These are phyloP conservation scores for Conus canariensis DNA, from an alignment of 2,888 invertebrate species.

Conservation along the genomic window DNA sequence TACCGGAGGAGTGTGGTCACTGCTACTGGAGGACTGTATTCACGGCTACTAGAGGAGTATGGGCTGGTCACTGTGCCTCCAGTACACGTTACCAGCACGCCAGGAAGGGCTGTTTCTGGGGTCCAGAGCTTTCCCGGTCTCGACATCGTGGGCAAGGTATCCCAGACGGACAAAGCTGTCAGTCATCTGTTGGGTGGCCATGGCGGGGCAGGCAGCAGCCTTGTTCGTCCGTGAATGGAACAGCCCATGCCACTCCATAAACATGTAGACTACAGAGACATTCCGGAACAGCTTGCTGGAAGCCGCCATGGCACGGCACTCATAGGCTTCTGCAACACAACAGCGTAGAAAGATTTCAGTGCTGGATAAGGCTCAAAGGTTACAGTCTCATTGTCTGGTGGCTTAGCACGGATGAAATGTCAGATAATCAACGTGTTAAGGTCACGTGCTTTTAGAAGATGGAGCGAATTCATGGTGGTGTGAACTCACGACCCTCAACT, in stretches of 20 bases:
- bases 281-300: slow-evolving; percentile 55
- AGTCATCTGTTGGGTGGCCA: slow-evolving; percentile 53
- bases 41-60: slow-evolving; percentile 12
- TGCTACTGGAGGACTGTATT: no score
- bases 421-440: no score
- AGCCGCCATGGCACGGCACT: slow-evolving; percentile 64
- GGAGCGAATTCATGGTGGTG: no score
- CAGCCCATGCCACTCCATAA: slow-evolving; percentile 74
- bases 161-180: slow-evolving; percentile 52
- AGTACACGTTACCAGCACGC: slow-evolving; percentile 64
- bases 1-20: no score
- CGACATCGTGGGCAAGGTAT: slow-evolving; percentile 58
- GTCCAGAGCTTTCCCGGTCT: slow-evolving; percentile 53
- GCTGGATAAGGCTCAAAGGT: no score
- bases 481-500: no score
- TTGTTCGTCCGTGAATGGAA: slow-evolving; percentile 56
- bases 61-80: slow-evolving; percentile 52
- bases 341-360: no score
- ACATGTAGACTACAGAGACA: slow-evolving; percentile 65
- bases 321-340: slow-evolving; percentile 68
- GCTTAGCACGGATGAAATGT: no score
- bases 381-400: no score
- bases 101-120: slow-evolving; percentile 52
- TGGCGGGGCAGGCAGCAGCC: slow-evolving; percentile 57
- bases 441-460: no score